Conservation (phyloP, 2,113 vertebrate genomes). For the Gopherus evgoodei region DNA sequence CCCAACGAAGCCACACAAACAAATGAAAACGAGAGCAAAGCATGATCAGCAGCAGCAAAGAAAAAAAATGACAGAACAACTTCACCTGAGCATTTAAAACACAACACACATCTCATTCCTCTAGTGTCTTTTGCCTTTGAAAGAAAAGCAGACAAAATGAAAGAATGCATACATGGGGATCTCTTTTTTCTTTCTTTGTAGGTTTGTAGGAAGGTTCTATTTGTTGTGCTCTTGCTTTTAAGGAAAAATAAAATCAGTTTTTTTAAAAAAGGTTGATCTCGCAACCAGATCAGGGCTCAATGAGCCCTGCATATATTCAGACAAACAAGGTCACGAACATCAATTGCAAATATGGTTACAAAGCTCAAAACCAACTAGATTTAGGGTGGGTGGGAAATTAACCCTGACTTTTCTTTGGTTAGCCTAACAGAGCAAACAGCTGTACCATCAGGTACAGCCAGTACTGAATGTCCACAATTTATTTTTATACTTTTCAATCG, state of each 20-base stretch:
- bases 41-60: slow-evolving; percentile 83
- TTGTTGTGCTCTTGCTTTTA: slow-evolving; percentile 86
- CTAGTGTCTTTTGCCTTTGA: slow-evolving; percentile 92
- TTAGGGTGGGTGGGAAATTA: neutral
- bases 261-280: slow-evolving; percentile 77
- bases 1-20: slow-evolving; percentile 93
- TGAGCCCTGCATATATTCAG: slow-evolving; percentile 65
- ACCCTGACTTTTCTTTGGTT: slow-evolving; percentile 64
- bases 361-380: slow-evolving; percentile 72
- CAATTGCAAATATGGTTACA: slow-evolving; percentile 60
- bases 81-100: slow-evolving; percentile 81
- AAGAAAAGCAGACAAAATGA: slow-evolving; percentile 67
- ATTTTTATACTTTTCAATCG: slow-evolving; percentile 85
- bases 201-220: slow-evolving; percentile 84
- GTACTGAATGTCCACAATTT: slow-evolving; percentile 79
- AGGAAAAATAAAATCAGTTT: slow-evolving; percentile 70
- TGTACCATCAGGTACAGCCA: slow-evolving; percentile 59
- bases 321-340: slow-evolving; percentile 23
- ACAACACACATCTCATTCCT: slow-evolving; percentile 85
- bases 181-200: slow-evolving; percentile 61
- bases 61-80: slow-evolving; percentile 76
- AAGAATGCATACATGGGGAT: slow-evolving; percentile 66
- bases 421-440: slow-evolving; percentile 69
- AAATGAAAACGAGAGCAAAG: slow-evolving; percentile 91
- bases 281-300: slow-evolving; percentile 73